Conservation (phyloP, 1,140 invertebrate genomes). For the Drosophila mojavensis region DNA sequence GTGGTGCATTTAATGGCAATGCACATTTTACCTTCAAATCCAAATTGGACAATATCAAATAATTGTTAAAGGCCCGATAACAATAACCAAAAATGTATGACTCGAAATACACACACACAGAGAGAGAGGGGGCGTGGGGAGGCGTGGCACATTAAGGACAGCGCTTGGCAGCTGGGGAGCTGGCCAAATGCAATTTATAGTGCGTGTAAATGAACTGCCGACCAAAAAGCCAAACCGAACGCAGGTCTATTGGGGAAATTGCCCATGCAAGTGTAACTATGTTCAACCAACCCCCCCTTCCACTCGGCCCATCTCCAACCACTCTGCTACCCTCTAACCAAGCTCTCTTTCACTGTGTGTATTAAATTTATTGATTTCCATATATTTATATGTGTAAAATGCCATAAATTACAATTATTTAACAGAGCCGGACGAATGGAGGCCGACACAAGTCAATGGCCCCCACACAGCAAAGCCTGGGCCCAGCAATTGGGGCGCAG, state of each 20-base stretch:
- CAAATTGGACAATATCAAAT: constrained; percentile 60
- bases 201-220: constrained; percentile 60
- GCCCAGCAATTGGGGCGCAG: constrained; percentile 22
- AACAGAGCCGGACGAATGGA: constrained; percentile 54
- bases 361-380: constrained; percentile 79
- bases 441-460: constrained; percentile 54
- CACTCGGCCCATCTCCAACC: too few relatives aligned
- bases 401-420: constrained; percentile 83
- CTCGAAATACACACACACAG: neutral
- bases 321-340: too few relatives aligned
- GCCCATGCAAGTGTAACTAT: constrained; percentile 26
- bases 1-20: neutral
- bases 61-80: constrained; percentile 73
- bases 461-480: neutral
- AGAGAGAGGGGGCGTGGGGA: neutral
- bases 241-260: constrained; percentile 38
- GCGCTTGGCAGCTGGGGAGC: neutral
- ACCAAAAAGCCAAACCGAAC: constrained; percentile 58
- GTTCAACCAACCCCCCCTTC: neutral
- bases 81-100: constrained; percentile 36
- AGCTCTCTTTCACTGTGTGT: constrained; percentile 15
- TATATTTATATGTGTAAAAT: constrained; percentile 82
- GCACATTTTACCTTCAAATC: constrained; percentile 49
- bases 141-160: constrained; percentile 3
- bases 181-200: constrained; percentile 39